Evolutionary conservation across 2,113 vertebrate species (phyloP), one percentile per base, ranked within the genome.

Genomic region (Delphinus delphis): DNA sequence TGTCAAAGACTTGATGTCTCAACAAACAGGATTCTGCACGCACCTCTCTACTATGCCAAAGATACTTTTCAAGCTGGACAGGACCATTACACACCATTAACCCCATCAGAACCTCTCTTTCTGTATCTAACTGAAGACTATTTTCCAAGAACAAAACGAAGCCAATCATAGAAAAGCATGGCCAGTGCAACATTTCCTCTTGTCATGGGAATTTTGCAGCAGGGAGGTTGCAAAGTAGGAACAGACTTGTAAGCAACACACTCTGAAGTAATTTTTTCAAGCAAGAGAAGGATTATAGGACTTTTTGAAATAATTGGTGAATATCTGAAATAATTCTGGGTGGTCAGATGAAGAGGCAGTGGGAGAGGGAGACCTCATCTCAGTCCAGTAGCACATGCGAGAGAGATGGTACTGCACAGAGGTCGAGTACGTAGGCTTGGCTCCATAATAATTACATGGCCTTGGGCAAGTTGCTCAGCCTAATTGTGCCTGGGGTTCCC

Each of bases 1-100:
- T 97, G 96, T 97, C 97, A 97, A 94, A 97, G 97, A 89, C 92
- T 95, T 97, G 94, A 95, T 95, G 92, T 98, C 95, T 98, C 96
- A 97, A 97, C 95, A 97, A 55, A 92, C 14, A 84, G 14, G 76
- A 92, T 91, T 93, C 73, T 74, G 50, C 11, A 31, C 47, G 10
- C 31, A 79, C 73, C 60, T 95, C 41, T 93, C 71, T 83, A 31
- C 85, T 83, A 33, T 63, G 62, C 31, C 15, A 70, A 68, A 89
- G 67, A 73, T 86, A 74, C 63, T 89, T 95, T 95, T 68, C 89
- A 26, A 96, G 73, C 55, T 58, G 63, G 62, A 44, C 11, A 33
- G 55, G 80, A 86, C 62, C 26, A 63, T 86, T 70, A 74, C n/a
- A 96, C 10, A 82, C 31, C 28, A 28, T 15, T 71, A 62, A 67